A percentile compares a stretch with the other conserved stretches of the same genome.
Evolutionary conservation across 2,888 invertebrate genomes (phyloP).

Genomic region (Sphinx pinastri): DNA sequence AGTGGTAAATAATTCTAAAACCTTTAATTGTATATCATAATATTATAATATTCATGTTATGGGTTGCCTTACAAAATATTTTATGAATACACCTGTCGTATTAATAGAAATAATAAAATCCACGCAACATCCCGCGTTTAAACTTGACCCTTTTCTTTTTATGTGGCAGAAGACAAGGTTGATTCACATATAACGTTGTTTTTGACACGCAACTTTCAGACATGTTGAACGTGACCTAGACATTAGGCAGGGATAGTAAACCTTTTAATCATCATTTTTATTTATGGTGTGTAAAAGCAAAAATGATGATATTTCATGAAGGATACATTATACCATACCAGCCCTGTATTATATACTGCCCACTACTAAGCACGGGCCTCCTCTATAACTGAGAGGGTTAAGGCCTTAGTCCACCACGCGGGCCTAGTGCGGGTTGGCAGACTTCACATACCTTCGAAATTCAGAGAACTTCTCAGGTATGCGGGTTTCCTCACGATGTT

Average conservation of each 20-base stretch:
- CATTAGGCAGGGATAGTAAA: neutral
- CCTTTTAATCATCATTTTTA: neutral
- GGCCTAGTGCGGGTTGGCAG: no score
- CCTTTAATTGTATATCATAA: no score
- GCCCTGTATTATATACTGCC: no score
- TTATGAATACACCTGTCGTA: neutral
- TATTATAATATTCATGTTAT: no score
- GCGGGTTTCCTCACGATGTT: no score
- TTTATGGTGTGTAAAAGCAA: neutral
- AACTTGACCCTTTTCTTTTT: slow-evolving; percentile 24
- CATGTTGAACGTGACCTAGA: neutral
- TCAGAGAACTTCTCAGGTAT: no score
- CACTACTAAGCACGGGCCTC: no score
- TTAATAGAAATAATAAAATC: slow-evolving; percentile 14
- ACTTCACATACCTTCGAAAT: no score
- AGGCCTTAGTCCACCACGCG: no score
- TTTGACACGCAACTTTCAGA: slow-evolving; percentile 9
- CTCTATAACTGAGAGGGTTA: no score
- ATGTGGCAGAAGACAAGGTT: slow-evolving; percentile 17
- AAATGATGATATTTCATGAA: neutral
- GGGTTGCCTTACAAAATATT: neutral
- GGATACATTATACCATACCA: no score
- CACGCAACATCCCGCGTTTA: slow-evolving; percentile 6
- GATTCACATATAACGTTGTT: slow-evolving; percentile 16
- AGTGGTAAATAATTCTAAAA: no score